Evolutionary conservation across 1,140 invertebrate species (phyloP).

Genomic region (Drosophila busckii): DNA sequence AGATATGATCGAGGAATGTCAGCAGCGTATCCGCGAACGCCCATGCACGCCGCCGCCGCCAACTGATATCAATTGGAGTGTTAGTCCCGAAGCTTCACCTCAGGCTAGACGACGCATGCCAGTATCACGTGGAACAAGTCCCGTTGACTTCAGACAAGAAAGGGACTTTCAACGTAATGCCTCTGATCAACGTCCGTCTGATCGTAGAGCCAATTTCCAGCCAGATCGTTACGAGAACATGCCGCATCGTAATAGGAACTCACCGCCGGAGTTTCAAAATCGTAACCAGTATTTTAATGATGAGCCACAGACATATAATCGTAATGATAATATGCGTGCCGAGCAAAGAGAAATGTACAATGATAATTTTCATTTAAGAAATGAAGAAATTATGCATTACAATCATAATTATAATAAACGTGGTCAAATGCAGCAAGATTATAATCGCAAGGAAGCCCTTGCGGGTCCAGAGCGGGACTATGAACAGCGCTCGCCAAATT

Average conservation of each 20-base stretch:
- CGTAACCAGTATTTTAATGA: too few species aligned
- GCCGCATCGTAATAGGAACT: not conserved
- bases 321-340: not conserved
- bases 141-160: slow-evolving; percentile 1
- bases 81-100: not conserved
- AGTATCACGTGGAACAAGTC: not conserved
- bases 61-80: slow-evolving; percentile 47
- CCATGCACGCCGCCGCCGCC: slow-evolving; percentile 40
- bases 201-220: not conserved
- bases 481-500: too few species aligned
- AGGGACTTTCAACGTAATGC: too few species aligned
- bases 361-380: not conserved
- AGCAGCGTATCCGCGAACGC: not conserved
- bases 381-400: not conserved
- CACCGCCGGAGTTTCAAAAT: too few species aligned
- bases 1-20: slow-evolving; percentile 5
- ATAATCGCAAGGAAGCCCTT: too few species aligned
- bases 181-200: too few species aligned
- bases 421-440: not conserved
- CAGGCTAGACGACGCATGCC: not conserved
- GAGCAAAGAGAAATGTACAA: not conserved
- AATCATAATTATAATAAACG: not conserved
- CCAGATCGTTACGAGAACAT: not conserved
- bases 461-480: too few species aligned
- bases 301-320: too few species aligned